Conservation (phyloP, 2,113 vertebrate genomes). For the Malurus elegans region DNA sequence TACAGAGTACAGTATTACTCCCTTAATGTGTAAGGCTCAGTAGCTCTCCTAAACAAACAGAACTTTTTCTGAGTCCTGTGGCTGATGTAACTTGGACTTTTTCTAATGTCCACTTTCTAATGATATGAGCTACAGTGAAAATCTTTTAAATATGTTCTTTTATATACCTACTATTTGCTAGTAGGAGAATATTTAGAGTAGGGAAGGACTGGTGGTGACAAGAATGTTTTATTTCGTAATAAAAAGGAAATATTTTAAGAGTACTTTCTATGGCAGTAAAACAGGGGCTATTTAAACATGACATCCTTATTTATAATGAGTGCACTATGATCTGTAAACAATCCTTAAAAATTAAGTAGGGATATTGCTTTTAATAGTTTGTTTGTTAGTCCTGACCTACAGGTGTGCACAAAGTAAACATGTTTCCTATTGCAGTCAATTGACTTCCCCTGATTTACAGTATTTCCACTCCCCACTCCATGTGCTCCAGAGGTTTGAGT, state of each 20-base stretch:
- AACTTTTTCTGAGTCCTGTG: background rate
- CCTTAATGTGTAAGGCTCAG: background rate
- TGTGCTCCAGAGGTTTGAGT: background rate
- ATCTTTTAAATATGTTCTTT: background rate
- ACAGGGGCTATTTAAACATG: conserved; percentile 6
- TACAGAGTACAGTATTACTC: background rate
- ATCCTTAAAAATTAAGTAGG: conserved; percentile 31
- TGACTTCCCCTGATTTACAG: conserved; percentile 36
- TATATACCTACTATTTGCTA: background rate
- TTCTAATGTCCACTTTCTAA: background rate
- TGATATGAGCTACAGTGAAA: background rate
- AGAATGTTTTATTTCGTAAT: conserved; percentile 3
- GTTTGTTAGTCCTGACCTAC: conserved; percentile 28
- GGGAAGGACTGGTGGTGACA: background rate
- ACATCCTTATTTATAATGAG: conserved; percentile 27
- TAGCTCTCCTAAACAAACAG: background rate
- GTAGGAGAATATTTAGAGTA: background rate
- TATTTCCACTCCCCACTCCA: background rate
- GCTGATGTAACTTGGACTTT: background rate
- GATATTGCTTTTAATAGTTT: conserved; percentile 11
- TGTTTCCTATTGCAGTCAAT: conserved; percentile 12
- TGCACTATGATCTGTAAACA: conserved; percentile 48
- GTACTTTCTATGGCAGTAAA: background rate
- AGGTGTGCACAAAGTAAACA: background rate
- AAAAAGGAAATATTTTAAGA: conserved; percentile 29